Evolutionary conservation across 2,797 vertebrate genomes (phyloP).

Genomic region (Hybognathus amarus): DNA sequence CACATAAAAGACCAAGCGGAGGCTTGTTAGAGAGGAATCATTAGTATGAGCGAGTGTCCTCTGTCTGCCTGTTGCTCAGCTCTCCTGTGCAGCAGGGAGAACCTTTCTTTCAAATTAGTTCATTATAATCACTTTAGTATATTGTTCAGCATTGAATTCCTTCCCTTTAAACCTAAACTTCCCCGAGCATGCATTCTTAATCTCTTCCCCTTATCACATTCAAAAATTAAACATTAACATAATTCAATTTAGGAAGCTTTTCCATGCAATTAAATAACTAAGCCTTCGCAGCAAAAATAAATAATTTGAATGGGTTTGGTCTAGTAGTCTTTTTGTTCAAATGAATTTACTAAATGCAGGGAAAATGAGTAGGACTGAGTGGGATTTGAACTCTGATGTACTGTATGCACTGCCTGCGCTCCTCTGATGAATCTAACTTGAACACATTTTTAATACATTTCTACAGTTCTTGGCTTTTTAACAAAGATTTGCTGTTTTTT

Average conservation of each 20-base stretch:
- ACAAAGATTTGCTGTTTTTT: not conserved
- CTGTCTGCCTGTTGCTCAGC: constrained; percentile 16
- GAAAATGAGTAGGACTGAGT: not conserved
- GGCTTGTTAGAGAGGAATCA: constrained; percentile 41
- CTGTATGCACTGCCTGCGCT: not conserved
- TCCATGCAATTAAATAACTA: not conserved
- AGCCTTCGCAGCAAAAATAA: not conserved
- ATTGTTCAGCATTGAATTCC: not conserved
- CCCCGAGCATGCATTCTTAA: not conserved
- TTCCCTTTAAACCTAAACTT: constrained; percentile 7
- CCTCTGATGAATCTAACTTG: not conserved
- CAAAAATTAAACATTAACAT: not conserved
- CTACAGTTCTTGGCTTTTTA: not conserved
- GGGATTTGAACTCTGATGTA: not conserved
- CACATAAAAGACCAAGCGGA: constrained; percentile 38
- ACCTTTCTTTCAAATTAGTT: constrained; percentile 8
- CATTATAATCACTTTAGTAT: constrained; percentile 10
- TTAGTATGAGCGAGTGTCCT: constrained; percentile 25
- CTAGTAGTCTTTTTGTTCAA: not conserved
- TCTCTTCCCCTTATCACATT: constrained; percentile 1
- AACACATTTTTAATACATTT: not conserved
- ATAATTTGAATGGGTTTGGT: constrained; percentile 10
- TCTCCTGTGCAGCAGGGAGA: not conserved
- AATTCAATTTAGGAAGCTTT: not conserved
- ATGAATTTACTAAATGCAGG: constrained; percentile 1